Percentiles rank a stretch among this genome's conserved stretches.
Evolutionary conservation across 2,888 invertebrate species (phyloP).

Genomic region (Acutogordius australiensis): DNA sequence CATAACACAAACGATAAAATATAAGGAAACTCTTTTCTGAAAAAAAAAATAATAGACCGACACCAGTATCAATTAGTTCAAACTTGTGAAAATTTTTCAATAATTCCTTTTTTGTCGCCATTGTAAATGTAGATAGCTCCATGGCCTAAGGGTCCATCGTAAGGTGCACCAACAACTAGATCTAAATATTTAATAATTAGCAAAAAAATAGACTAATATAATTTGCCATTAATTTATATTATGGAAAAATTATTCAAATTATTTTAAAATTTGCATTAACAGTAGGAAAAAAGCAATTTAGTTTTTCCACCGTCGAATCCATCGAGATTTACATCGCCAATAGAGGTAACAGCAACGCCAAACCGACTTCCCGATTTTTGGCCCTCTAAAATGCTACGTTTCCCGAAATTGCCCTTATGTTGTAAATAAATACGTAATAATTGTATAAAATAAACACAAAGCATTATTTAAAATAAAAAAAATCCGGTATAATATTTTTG

Average conservation of each 20-base stretch:
- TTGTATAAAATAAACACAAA: too few species aligned
- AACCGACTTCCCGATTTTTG: conserved; percentile 53
- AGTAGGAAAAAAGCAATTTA: background rate
- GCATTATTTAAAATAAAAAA: conserved; percentile 18
- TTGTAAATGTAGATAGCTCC: conserved; percentile 79
- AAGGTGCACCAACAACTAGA: conserved; percentile 67
- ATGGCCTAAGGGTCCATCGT: conserved; percentile 41
- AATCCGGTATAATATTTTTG: too few species aligned
- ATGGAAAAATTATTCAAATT: background rate
- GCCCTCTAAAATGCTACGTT: conserved; percentile 43
- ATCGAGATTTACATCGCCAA: conserved; percentile 76
- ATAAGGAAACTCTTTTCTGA: too few species aligned
- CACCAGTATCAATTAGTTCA: background rate
- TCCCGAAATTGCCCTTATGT: too few species aligned
- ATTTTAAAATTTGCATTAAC: background rate
- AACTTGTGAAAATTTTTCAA: conserved; percentile 22
- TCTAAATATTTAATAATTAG: conserved; percentile 31
- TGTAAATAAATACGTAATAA: too few species aligned
- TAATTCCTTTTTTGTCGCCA: conserved; percentile 49
- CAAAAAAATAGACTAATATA: background rate
- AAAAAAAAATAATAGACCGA: too few species aligned
- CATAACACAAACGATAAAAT: too few species aligned
- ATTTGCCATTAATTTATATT: too few species aligned
- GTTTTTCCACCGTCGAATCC: conserved; percentile 48
- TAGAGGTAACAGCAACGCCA: conserved; percentile 49